Evolutionary conservation across 2,797 vertebrate genomes (phyloP).

Genomic region (Syndactyla subalaris): DNA sequence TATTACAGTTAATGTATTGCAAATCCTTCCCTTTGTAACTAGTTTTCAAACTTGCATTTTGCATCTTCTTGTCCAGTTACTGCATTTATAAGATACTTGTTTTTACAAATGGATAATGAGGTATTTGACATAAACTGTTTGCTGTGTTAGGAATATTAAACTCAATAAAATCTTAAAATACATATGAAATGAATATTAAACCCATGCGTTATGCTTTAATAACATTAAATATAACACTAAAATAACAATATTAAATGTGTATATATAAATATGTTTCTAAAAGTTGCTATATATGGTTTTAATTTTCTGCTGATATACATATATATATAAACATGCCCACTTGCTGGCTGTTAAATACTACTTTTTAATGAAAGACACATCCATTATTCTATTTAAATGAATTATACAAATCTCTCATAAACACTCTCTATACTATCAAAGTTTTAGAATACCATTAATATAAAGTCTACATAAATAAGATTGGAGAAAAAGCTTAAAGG

Average conservation of each 20-base stretch:
- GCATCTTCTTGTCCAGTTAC: not conserved
- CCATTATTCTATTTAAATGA: not conserved
- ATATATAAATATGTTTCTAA: not conserved
- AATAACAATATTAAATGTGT: not conserved
- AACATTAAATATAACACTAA: not conserved
- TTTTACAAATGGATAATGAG: conserved; percentile 21
- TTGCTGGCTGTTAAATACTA: not conserved
- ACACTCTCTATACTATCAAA: not conserved
- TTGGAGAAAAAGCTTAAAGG: not conserved
- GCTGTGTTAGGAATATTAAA: not conserved
- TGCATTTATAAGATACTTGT: not conserved
- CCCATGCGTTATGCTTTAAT: conserved; percentile 15
- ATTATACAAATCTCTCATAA: not conserved
- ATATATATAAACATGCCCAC: not conserved
- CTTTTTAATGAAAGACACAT: not conserved
- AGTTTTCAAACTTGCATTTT: not conserved
- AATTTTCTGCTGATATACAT: conserved; percentile 14
- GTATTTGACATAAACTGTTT: conserved; percentile 3
- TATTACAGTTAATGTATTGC: not conserved
- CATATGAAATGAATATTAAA: conserved; percentile 13
- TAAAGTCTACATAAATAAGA: not conserved
- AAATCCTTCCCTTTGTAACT: not conserved
- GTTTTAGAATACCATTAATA: not conserved
- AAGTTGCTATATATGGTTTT: conserved; percentile 39
- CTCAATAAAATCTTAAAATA: conserved; percentile 15